Evolutionary conservation across 2,113 vertebrate genomes (phyloP).

Genomic region (Corythoichthys haematopterus): DNA sequence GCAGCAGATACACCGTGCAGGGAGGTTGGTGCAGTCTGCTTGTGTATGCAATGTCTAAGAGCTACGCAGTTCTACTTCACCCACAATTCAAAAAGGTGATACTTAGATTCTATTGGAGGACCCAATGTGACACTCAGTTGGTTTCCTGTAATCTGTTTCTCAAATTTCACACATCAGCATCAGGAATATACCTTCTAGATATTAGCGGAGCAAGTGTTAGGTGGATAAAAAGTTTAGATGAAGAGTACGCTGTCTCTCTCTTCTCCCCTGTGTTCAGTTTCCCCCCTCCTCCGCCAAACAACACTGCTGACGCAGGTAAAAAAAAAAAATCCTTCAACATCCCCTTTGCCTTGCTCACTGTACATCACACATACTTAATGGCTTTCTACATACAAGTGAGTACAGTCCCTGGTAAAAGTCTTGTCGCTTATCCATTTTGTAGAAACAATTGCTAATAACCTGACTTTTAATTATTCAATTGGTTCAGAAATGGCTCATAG

Average conservation of each 20-base stretch:
- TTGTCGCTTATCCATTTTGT: too few relatives aligned
- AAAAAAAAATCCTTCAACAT: constrained; percentile 66
- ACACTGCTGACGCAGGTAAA: constrained; percentile 73
- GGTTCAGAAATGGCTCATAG: too few relatives aligned
- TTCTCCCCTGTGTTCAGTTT: constrained; percentile 1
- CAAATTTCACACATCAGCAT: background rate
- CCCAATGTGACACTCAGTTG: constrained; percentile 2
- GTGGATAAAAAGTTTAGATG: constrained; percentile 36
- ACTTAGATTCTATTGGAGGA: background rate
- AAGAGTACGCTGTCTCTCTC: constrained; percentile 33
- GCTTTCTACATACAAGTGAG: constrained; percentile 26
- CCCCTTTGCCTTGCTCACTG: constrained; percentile 53
- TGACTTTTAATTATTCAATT: too few relatives aligned
- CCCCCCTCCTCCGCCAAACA: constrained; percentile 38
- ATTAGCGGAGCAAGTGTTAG: constrained; percentile 23
- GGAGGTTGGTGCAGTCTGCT: constrained; percentile 62
- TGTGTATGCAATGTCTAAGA: constrained; percentile 28
- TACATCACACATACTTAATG: constrained; percentile 50
- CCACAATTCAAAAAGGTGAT: constrained; percentile 1
- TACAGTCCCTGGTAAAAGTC: too few relatives aligned
- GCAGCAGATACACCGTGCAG: constrained; percentile 54
- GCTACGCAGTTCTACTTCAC: constrained; percentile 16
- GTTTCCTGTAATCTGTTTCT: background rate
- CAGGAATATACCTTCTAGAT: background rate
- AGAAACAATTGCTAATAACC: too few relatives aligned